Evolutionary conservation across 1,140 invertebrate species (phyloP).

Genomic region (Rhopalosiphum padi): DNA sequence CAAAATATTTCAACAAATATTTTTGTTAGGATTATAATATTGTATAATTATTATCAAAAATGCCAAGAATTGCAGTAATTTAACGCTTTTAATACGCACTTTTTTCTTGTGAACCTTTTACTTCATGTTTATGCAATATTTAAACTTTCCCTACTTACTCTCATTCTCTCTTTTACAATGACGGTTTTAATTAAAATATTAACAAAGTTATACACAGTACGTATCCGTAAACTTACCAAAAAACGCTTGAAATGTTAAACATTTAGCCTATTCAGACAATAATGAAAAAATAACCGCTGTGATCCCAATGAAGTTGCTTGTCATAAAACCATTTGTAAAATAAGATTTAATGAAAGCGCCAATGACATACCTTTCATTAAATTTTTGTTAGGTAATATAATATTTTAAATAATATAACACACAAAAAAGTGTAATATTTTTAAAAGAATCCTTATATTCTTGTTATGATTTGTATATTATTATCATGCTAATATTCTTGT

Average conservation of each 20-base stretch:
- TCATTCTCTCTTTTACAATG: background rate
- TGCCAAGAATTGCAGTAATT: background rate
- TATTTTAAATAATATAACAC: background rate
- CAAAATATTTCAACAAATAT: background rate
- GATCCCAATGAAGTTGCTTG: background rate
- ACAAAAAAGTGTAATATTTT: background rate
- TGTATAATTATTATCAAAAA: background rate
- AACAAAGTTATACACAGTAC: background rate
- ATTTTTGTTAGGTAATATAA: background rate
- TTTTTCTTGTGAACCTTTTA: background rate
- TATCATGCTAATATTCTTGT: no score
- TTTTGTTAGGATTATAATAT: background rate
- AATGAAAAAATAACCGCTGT: background rate
- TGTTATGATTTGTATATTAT: background rate
- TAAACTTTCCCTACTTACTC: background rate
- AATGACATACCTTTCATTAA: background rate
- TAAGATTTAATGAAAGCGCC: background rate
- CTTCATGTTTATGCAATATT: background rate
- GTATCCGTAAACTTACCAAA: background rate
- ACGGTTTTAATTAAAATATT: slow-evolving; percentile 20
- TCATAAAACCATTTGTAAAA: background rate
- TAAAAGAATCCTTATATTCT: background rate
- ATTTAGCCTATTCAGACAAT: background rate
- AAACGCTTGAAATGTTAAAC: background rate
- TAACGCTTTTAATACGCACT: background rate